Evolutionary conservation across 2,797 vertebrate genomes (phyloP).

Genomic region (Helarctos malayanus): DNA sequence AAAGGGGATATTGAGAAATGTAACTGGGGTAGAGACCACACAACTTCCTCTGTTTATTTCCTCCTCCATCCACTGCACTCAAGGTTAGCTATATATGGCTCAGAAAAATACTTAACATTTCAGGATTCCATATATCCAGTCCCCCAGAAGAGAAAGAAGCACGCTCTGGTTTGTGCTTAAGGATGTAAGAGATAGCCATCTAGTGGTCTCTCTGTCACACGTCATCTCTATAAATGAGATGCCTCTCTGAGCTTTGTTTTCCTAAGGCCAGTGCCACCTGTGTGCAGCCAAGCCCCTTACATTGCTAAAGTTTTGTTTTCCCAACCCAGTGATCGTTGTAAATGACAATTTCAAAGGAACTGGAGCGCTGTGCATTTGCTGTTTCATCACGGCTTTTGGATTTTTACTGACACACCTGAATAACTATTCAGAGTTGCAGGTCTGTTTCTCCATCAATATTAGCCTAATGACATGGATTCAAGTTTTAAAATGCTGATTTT

Average conservation of each 20-base stretch:
- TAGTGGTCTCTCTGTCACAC: neutral
- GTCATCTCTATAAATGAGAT: neutral
- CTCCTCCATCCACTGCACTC: neutral
- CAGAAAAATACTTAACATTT: neutral
- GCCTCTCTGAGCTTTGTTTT: neutral
- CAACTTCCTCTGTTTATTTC: neutral
- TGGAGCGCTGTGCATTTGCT: neutral
- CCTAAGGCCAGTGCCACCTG: neutral
- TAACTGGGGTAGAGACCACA: neutral
- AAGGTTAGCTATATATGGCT: neutral
- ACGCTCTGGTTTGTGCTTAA: neutral
- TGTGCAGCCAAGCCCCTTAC: neutral
- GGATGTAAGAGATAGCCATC: conserved; percentile 4
- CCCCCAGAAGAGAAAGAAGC: neutral
- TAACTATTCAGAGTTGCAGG: neutral
- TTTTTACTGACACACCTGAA: conserved; percentile 24
- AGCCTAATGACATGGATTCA: neutral
- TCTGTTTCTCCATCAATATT: neutral
- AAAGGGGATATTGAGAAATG: neutral
- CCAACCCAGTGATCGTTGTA: neutral
- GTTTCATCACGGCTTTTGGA: neutral
- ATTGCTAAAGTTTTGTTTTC: neutral
- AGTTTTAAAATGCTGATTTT: conserved; percentile 8
- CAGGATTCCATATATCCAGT: neutral
- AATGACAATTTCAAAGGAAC: conserved; percentile 7